phyloP scores from a whole-genome alignment of 2,888 invertebrate species.

The Maniola hyperantus region DNA sequence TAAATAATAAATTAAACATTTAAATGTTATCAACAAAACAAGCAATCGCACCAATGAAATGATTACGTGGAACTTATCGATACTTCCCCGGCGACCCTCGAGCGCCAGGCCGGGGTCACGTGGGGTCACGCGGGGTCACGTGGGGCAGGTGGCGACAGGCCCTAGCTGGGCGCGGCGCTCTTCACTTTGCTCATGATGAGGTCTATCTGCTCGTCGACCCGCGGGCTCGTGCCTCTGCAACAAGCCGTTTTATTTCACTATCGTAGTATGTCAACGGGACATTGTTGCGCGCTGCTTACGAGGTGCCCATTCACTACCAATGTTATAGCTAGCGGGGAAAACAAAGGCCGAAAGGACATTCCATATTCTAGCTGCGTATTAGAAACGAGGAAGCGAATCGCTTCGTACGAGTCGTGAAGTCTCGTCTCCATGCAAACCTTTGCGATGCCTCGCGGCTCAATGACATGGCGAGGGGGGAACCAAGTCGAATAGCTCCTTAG shows the following conservation, averaged over 20 bases:
- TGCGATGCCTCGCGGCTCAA: too few relatives aligned
- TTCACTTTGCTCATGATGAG: constrained; percentile 85
- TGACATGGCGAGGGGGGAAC: too few relatives aligned
- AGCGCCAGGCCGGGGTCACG: not conserved
- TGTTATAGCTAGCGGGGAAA: too few relatives aligned
- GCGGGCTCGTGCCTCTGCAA: constrained; percentile 86
- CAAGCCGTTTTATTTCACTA: not conserved
- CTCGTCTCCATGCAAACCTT: too few relatives aligned
- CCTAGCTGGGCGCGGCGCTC: constrained; percentile 39
- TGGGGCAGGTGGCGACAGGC: not conserved
- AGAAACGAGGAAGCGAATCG: too few relatives aligned
- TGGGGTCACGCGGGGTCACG: not conserved
- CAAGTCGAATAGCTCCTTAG: too few relatives aligned
- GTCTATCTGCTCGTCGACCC: constrained; percentile 91
- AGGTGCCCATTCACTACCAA: too few relatives aligned
- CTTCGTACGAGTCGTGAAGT: too few relatives aligned
- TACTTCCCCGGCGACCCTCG: not conserved
- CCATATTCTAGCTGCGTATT: too few relatives aligned
- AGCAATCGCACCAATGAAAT: not conserved
- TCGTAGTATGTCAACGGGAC: too few relatives aligned
- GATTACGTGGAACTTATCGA: not conserved
- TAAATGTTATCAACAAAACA: not conserved
- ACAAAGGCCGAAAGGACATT: too few relatives aligned
- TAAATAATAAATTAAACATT: not conserved
- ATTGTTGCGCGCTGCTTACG: too few relatives aligned